Base-by-base conservation (phyloP, 2,888 invertebrate genomes). In the Dynastes maya region DNA sequence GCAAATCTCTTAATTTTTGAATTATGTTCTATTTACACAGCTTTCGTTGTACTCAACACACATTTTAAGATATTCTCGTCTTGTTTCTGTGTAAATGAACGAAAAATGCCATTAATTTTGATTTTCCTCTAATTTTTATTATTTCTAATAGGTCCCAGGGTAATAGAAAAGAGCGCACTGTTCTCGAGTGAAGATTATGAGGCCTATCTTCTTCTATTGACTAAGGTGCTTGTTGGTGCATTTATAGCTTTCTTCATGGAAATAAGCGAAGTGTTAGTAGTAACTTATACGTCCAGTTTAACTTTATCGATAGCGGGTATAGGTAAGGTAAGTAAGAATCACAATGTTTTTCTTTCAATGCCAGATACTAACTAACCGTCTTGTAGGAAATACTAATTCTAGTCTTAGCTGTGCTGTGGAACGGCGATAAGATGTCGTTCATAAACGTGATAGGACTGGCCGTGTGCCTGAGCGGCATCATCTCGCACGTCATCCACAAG, bases 241-340 rank as follows among this genome's bases (percentile, higher is more conserved):
- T 89, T 95, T 75, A 91, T 98, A 83, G 98, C 98, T 29, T 97
- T 98, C 89, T 92, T 94, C 68, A 97, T 98, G 98, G 98, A 98
- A 91, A 91, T 97, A 81, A 94, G 94, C 88, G 99, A 99, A 90
- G 99, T 97, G 88, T 91, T 98, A 81, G 95, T 99, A 40, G 93
- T 99, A 79, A 94, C 95, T 0, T 94, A 95, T 88, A 98, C 98
- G 0, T 99, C 99, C 84, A 97, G 98, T 91, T 93, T 99, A 76
- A 99, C 99, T 0, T 90, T 99, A 63, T 97, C 98, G 29, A 95
- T 99, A 83, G 95, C 98, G 65, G 98, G 98, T 79, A 98, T 99
- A 86, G 95, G 98, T 87, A 99, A 99, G 94, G 98, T 97, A 89
- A 88, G 84, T 78, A 8, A 68, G 9, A 3, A 45, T 9, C 40